phyloP scores from a whole-genome alignment of 1,140 invertebrate genomes.

The Leptopilina clavipes region DNA sequence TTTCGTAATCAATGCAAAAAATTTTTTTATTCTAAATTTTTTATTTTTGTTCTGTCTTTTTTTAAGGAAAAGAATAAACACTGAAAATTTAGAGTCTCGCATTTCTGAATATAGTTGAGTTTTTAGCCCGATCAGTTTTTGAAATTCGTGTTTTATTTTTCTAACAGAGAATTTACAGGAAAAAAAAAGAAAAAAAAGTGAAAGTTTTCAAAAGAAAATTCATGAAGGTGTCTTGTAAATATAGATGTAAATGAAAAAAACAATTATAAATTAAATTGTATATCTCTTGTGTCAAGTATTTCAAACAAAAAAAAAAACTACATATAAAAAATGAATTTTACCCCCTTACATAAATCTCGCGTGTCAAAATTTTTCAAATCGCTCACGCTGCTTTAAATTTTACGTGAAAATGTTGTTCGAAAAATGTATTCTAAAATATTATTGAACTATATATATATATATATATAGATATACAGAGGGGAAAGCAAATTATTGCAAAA shows the following conservation, averaged over 20 bases:
- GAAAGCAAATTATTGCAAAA: neutral
- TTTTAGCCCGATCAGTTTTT: neutral
- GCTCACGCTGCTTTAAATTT: neutral
- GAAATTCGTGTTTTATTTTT: constrained; percentile 16
- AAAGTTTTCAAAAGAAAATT: neutral
- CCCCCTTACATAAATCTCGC: neutral
- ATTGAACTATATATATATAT: neutral
- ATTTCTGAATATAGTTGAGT: neutral
- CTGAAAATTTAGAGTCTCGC: neutral
- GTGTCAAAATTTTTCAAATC: neutral
- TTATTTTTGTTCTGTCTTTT: too few relatives aligned
- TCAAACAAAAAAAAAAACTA: neutral
- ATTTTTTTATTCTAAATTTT: too few relatives aligned
- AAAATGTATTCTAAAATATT: constrained; percentile 8
- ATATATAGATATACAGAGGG: neutral
- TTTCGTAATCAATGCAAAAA: too few relatives aligned
- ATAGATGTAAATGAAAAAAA: neutral
- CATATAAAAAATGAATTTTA: neutral
- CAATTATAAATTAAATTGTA: neutral
- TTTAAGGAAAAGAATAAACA: too few relatives aligned
- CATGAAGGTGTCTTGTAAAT: neutral
- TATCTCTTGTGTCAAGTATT: neutral
- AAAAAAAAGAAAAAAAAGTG: neutral
- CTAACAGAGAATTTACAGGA: neutral
- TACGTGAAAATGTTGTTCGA: neutral